Base-by-base conservation (phyloP, 1,140 invertebrate genomes). In the Watersipora subatra region DNA sequence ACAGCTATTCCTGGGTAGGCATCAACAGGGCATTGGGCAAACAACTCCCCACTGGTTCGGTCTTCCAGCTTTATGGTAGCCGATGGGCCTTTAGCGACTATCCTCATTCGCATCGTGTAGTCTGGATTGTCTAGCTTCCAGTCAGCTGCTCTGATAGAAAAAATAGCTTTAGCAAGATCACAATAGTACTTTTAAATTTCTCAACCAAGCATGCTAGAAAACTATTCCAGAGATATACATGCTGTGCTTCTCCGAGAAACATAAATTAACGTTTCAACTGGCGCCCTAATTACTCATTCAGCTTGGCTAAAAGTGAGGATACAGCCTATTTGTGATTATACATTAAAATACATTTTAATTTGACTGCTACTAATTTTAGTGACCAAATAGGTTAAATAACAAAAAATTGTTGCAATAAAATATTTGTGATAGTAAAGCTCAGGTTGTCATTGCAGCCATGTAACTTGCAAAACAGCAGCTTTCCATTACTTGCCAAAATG, bases 21-120 rank as follows among this genome's bases (percentile, higher is more conserved):
- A 71, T 98, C 94, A 69, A 99, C 91, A 0, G 95, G 95, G 81
- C 94, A 97, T 82, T 96, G 92, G 0, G 95, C 97, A 84, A 97
- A 99, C n/a, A 99, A 80, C 77, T 94, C 90, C 29, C 95, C 84
- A 84, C 62, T 63, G 72, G 83, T 86, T 84, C 96, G 97, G 78
- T 99, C 97, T 83, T 99, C 96, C 20, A 99, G 80, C 82, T 97
- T 96, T 68, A 99, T 87, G 64, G 87, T 83, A 73, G 90, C 86
- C 66, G 89, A 85, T 72, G 90, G 89, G 34, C 89, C 92, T 83
- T 92, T 90, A 15, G 90, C 84, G 59, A 97, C 89, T 62, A 97
- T 82, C 69, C 92, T 82, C 86, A 99, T 88, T 68, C 94, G 84
- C 20, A 94, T 93, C 34, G 89, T 93, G 93, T 93, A 98, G 73